phyloP scores from a whole-genome alignment of 2,888 invertebrate genomes.

The Galeruca laticollis region DNA sequence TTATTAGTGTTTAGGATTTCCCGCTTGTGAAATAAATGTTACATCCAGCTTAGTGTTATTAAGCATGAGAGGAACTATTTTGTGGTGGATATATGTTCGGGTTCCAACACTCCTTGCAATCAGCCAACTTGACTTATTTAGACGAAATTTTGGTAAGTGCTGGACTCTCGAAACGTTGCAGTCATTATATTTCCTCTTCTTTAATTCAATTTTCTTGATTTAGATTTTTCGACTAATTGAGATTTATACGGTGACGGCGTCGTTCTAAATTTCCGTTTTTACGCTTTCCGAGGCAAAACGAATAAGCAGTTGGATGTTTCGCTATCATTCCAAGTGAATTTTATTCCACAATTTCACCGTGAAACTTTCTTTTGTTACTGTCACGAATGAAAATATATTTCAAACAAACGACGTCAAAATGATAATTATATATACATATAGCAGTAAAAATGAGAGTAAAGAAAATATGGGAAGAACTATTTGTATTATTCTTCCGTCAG shows the following conservation, averaged over 20 bases:
- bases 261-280: neutral
- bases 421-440: neutral
- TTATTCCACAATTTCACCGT: neutral
- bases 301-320: slow-evolving; percentile 5
- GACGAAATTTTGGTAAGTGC: slow-evolving; percentile 25
- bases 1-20: slow-evolving; percentile 15
- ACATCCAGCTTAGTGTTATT: slow-evolving; percentile 2
- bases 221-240: neutral
- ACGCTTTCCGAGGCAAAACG: slow-evolving; percentile 1
- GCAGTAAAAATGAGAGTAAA: neutral
- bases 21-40: slow-evolving; percentile 13
- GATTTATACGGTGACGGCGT: slow-evolving; percentile 11
- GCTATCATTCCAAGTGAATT: slow-evolving; percentile 2
- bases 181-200: neutral
- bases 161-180: neutral
- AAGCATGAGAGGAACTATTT: slow-evolving; percentile 25
- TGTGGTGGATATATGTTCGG: slow-evolving; percentile 19
- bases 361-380: neutral
- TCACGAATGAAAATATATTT: neutral
- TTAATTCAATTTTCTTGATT: neutral
- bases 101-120: slow-evolving; percentile 11
- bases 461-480: neutral
- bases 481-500: no score
- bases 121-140: slow-evolving; percentile 22
- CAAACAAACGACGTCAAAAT: neutral